phyloP scores from a whole-genome alignment of 2,113 vertebrate genomes.

The chimpanzee (Pan troglodytes) region NHGRI_mPanTro3-v2.1_pri NC_072401.2:53629501-53630000 shows the following conservation, averaged over 20 bases:
- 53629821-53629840: conserved; percentile 63
- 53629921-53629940: background rate
- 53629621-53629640: background rate
- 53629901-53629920: background rate
- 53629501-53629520: background rate
- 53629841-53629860: conserved; percentile 43
- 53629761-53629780: conserved; percentile 18
- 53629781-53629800: conserved; percentile 34
- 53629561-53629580: background rate
- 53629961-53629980: background rate
- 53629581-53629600: background rate
- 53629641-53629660: background rate
- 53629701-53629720: background rate
- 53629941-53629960: conserved; percentile 3
- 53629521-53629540: background rate
- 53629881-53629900: conserved; percentile 56
- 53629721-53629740: background rate
- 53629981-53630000: background rate
- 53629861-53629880: conserved; percentile 65
- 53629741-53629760: conserved; percentile 7
- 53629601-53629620: background rate
- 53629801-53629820: conserved; percentile 49
- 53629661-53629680: background rate
- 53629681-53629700: background rate
- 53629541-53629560: background rate